Conservation (phyloP, 2,113 vertebrate genomes). For the Garra rufa region DNA sequence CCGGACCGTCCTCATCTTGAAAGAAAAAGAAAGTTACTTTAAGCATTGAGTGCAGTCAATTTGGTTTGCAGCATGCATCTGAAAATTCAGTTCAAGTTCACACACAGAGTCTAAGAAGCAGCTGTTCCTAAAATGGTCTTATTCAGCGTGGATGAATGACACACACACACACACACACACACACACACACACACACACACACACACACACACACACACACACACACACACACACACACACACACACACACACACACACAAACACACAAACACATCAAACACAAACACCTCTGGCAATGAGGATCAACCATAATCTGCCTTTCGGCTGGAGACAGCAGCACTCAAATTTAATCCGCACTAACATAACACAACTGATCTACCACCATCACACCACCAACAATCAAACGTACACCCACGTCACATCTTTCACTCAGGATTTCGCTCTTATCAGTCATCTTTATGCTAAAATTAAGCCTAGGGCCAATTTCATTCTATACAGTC, state of each 20-base stretch:
- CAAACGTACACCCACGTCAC: constrained; percentile 35
- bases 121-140: constrained; percentile 31
- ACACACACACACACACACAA: constrained; percentile 52
- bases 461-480: neutral
- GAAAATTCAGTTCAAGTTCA: neutral
- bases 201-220: constrained; percentile 52
- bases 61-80: neutral
- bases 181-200: constrained; percentile 52
- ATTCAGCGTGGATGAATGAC: constrained; percentile 14
- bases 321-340: constrained; percentile 41
- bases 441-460: constrained; percentile 12
- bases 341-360: constrained; percentile 40
- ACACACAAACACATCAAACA: constrained; percentile 22
- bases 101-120: constrained; percentile 28
- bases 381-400: constrained; percentile 30
- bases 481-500: neutral
- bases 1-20: constrained; percentile 54
- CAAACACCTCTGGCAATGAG: constrained; percentile 55
- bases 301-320: constrained; percentile 54
- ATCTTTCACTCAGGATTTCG: neutral
- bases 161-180: constrained; percentile 48
- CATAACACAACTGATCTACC: neutral
- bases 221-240: constrained; percentile 52
- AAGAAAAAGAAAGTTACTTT: neutral
- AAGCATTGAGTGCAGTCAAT: neutral